These are phyloP conservation scores for Pseudococcus jackbeardsleyi DNA, from an alignment of 2,888 invertebrate species.

Conservation along the genomic window DNA sequence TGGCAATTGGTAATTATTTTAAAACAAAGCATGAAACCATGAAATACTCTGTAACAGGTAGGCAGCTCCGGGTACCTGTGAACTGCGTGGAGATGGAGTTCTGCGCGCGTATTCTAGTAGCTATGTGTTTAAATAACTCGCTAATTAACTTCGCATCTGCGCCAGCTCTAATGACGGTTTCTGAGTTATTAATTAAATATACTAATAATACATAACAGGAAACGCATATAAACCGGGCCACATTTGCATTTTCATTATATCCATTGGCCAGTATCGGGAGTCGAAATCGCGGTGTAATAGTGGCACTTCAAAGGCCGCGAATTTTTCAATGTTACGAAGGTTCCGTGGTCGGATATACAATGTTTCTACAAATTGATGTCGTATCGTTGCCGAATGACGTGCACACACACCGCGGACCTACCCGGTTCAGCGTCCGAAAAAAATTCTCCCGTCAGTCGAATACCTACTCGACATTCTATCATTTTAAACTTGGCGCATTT, in stretches of 20 bases:
- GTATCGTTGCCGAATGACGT: not conserved
- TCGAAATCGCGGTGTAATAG: constrained; percentile 33
- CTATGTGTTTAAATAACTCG: constrained; percentile 51
- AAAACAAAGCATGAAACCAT: constrained; percentile 51
- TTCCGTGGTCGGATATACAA: not conserved
- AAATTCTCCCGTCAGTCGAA: not conserved
- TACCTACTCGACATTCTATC: constrained; percentile 14
- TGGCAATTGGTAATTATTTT: constrained; percentile 44
- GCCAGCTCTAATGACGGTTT: constrained; percentile 56
- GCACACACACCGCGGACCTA: not conserved
- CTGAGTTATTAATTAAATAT: constrained; percentile 61
- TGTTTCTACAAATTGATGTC: constrained; percentile 36
- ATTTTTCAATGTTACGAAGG: not conserved
- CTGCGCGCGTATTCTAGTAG: constrained; percentile 55
- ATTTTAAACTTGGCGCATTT: constrained; percentile 1
- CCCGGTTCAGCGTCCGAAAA: constrained; percentile 25
- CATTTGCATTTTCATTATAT: constrained; percentile 58
- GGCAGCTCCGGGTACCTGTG: not conserved
- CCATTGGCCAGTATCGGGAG: not conserved
- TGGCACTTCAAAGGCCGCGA: constrained; percentile 36
- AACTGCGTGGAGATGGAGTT: constrained; percentile 19
- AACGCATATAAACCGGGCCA: constrained; percentile 51
- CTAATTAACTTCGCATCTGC: constrained; percentile 59
- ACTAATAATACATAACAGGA: constrained; percentile 60
- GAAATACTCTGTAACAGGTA: constrained; percentile 48